A percentile compares a stretch with the other conserved stretches of the same genome.
phyloP scores from a whole-genome alignment of 2,888 invertebrate species.

The Meteorus colon region DNA sequence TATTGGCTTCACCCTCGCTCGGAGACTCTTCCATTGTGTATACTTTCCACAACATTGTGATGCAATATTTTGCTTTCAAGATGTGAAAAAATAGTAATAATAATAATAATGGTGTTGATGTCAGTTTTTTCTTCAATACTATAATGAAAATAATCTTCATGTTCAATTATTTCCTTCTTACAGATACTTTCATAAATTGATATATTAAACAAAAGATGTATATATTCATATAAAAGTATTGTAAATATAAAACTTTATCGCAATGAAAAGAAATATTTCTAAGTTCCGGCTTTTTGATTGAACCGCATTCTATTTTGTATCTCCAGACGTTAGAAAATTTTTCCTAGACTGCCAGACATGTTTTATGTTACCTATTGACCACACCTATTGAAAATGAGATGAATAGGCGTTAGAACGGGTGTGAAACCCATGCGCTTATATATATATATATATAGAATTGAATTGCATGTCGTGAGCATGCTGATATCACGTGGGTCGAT shows the following conservation, averaged over 20 bases:
- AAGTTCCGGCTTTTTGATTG: no score
- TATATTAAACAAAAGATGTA: no score
- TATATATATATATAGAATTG: neutral
- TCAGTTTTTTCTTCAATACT: no score
- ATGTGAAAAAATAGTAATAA: neutral
- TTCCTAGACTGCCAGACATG: neutral
- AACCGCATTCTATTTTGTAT: no score
- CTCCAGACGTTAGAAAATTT: constrained; percentile 22
- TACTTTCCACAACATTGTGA: neutral
- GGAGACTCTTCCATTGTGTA: neutral
- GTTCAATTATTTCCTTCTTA: no score
- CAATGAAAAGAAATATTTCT: no score
- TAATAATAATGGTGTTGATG: no score
- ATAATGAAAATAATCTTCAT: no score
- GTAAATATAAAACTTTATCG: no score
- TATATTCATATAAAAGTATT: no score
- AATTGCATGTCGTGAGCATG: neutral
- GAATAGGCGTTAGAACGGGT: neutral
- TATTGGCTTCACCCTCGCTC: constrained; percentile 11
- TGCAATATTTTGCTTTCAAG: neutral
- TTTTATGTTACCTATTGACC: neutral
- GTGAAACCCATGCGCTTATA: neutral
- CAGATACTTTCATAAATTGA: no score
- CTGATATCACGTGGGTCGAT: neutral
- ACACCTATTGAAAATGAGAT: neutral